phyloP scores from a whole-genome alignment of 2,113 vertebrate genomes.

The Passer montanus region DNA sequence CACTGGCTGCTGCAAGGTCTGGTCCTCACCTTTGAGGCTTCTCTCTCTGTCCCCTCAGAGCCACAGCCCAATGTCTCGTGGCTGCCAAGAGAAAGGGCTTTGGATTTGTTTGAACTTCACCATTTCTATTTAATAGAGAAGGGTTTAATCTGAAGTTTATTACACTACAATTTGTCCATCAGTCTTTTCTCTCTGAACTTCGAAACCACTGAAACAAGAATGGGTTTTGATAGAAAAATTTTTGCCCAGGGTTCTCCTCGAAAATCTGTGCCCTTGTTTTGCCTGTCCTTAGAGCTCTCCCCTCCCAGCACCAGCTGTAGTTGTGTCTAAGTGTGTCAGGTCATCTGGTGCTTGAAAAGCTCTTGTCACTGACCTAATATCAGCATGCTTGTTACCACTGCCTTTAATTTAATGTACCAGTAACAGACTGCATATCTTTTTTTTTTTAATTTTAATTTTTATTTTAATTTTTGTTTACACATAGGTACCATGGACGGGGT shows the following conservation, averaged over 20 bases:
- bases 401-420: not conserved
- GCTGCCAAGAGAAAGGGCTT: not conserved
- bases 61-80: not conserved
- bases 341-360: not conserved
- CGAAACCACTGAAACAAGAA: not conserved
- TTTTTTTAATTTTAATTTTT: not conserved
- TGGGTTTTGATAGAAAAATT: not conserved
- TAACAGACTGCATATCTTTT: not conserved
- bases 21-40: not conserved
- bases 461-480: not conserved
- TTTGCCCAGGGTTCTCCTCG: not conserved
- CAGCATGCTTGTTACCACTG: not conserved
- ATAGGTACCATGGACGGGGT: constrained; percentile 94
- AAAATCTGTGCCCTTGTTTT: not conserved
- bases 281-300: not conserved
- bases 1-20: not conserved
- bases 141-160: not conserved
- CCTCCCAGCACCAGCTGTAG: not conserved
- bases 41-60: not conserved
- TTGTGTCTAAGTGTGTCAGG: not conserved
- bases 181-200: not conserved
- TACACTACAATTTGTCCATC: not conserved
- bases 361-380: not conserved
- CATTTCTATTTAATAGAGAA: not conserved
- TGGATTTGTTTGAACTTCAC: not conserved